A percentile compares a stretch with the other conserved stretches of the same genome.
These are phyloP conservation scores for Sphaeridia pumilis DNA, from an alignment of 2,888 invertebrate species.

Conservation along the genomic window DNA sequence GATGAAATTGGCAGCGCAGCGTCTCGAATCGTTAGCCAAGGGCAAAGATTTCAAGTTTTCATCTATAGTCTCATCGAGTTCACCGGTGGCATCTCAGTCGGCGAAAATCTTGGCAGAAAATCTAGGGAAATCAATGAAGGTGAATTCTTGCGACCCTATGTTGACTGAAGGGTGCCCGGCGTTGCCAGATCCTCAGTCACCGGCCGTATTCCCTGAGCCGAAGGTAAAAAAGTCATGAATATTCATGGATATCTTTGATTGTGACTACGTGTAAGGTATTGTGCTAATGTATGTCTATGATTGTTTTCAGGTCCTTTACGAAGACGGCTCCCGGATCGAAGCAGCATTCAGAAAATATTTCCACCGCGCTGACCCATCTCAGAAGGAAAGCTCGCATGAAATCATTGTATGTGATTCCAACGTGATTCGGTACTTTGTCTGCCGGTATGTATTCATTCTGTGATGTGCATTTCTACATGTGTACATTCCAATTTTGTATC, in stretches of 20 bases:
- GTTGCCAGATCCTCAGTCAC: slow-evolving; percentile 68
- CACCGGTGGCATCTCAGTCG: slow-evolving; percentile 88
- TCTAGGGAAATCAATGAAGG: slow-evolving; percentile 36
- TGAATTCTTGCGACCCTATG: slow-evolving; percentile 54
- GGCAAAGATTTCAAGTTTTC: slow-evolving; percentile 67
- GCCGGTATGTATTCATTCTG: slow-evolving; percentile 56
- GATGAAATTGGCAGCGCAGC: slow-evolving; percentile 69
- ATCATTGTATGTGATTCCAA: slow-evolving; percentile 94
- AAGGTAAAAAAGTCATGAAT: slow-evolving; percentile 4
- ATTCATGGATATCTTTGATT: not conserved
- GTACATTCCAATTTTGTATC: no score
- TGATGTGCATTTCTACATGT: no score
- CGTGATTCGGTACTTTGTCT: slow-evolving; percentile 91
- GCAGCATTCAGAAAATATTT: slow-evolving; percentile 89
- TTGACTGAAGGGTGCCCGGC: slow-evolving; percentile 89
- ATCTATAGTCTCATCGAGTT: slow-evolving; percentile 69
- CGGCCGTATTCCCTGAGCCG: slow-evolving; percentile 5
- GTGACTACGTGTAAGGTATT: not conserved
- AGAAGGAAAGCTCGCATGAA: slow-evolving; percentile 72
- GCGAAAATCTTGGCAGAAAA: slow-evolving; percentile 51
- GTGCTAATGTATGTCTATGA: not conserved
- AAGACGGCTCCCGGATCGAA: slow-evolving; percentile 88
- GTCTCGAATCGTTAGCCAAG: slow-evolving; percentile 46
- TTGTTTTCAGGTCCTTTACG: slow-evolving; percentile 67
- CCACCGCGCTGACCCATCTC: slow-evolving; percentile 69